Conservation (phyloP, 2,888 invertebrate genomes). For the Volucella inanis region DNA sequence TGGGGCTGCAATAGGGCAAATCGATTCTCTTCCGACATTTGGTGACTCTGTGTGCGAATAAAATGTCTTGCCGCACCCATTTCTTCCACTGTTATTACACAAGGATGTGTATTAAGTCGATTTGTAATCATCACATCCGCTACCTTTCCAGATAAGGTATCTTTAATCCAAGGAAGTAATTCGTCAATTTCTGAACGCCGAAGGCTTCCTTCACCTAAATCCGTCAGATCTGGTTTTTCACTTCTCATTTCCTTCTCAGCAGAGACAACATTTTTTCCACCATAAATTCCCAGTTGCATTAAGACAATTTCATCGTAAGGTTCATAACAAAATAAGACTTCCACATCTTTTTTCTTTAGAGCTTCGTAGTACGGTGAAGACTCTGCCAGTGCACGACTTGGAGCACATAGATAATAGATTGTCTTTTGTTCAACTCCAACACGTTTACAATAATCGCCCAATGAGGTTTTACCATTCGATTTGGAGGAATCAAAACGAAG, state of each 20-base stretch:
- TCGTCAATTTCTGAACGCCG: conserved; percentile 90
- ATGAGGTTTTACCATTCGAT: conserved; percentile 88
- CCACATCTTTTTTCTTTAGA: conserved; percentile 92
- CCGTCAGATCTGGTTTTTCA: conserved; percentile 85
- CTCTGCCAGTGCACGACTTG: conserved; percentile 96
- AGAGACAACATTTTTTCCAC: conserved; percentile 89
- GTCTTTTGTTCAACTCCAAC: conserved; percentile 90
- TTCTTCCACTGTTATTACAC: conserved; percentile 96
- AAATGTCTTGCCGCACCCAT: conserved; percentile 99
- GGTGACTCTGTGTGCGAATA: conserved; percentile 93
- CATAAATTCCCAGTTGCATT: conserved; percentile 91
- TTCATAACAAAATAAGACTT: conserved; percentile 97
- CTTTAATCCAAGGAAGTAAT: conserved; percentile 90
- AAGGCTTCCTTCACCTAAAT: conserved; percentile 88
- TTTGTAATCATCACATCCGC: conserved; percentile 92
- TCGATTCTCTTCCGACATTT: conserved; percentile 91
- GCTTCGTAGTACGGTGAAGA: conserved; percentile 97
- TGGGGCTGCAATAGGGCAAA: conserved; percentile 94
- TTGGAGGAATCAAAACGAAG: conserved; percentile 96
- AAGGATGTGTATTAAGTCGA: conserved; percentile 94
- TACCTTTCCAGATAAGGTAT: conserved; percentile 90
- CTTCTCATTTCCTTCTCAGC: conserved; percentile 97
- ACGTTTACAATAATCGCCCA: conserved; percentile 91
- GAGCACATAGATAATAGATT: conserved; percentile 96
- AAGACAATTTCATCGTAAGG: conserved; percentile 98